Percentiles rank a stretch among this genome's conserved stretches.
Conservation (phyloP, 2,888 invertebrate species). For the Tetheella fluctuosa region DNA sequence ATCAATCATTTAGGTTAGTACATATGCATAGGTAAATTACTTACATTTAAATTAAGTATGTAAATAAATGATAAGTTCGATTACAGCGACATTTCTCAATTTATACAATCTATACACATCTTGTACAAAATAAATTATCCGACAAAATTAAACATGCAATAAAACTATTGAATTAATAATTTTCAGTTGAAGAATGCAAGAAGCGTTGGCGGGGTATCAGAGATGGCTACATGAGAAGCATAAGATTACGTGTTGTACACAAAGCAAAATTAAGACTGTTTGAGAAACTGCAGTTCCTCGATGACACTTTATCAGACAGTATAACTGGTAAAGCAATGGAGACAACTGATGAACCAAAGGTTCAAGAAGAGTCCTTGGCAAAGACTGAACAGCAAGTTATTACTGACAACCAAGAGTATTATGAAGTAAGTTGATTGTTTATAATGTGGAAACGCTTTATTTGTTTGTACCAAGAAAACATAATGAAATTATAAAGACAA, state of each 20-base stretch:
- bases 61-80: too few species aligned
- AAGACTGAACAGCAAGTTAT: conserved; percentile 68
- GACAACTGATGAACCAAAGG: conserved; percentile 32
- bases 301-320: conserved; percentile 31
- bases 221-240: conserved; percentile 81
- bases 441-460: too few species aligned
- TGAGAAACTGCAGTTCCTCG: conserved; percentile 70
- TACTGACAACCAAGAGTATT: conserved; percentile 77
- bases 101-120: too few species aligned
- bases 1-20: too few species aligned
- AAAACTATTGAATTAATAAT: conserved; percentile 16
- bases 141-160: not conserved
- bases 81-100: too few species aligned
- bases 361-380: conserved; percentile 33
- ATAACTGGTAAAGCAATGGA: conserved; percentile 33
- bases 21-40: too few species aligned
- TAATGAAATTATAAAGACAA: too few species aligned
- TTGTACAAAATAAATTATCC: too few species aligned
- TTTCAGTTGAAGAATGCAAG: conserved; percentile 83
- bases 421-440: conserved; percentile 58
- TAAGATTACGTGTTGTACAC: conserved; percentile 67
- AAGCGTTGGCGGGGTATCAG: conserved; percentile 83
- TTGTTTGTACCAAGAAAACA: too few species aligned
- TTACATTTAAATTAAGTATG: too few species aligned
- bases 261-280: conserved; percentile 64